Base-by-base conservation (phyloP, 2,797 vertebrate genomes). In the Thaleichthys pacificus region DNA sequence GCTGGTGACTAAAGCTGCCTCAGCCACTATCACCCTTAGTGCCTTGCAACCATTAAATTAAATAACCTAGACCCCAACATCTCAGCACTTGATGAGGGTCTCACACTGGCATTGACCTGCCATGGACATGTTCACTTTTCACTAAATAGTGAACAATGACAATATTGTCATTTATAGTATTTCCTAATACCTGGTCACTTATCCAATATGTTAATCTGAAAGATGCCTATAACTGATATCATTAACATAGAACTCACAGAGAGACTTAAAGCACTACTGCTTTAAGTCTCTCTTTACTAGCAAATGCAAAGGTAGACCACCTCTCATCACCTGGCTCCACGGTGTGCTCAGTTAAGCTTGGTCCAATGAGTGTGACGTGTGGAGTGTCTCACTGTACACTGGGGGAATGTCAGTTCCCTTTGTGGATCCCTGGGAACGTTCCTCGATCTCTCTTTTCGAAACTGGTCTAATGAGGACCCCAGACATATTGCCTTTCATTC, bases 401-500 rank as follows among this genome's bases (percentile, higher is more conserved):
- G 73, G 83, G 90, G 87, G 90, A 91, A 90, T 87, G 86, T 91
- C 87, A 88, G 86, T 89, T 91, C 88, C 85, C 87, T 87, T 91
- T 90, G 88, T 90, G 88, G 88, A 79, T 90, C 88, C 86, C 89
- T 89, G 89, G 89, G 89, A 93, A 91, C 85, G 74, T 75, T 88
- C 87, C 84, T 86, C 88, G 85, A 86, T 85, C 85, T 85, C 82
- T 84, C 88, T 89, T 88, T 86, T 91, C 82, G 82, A 87, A 90
- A 89, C 84, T 82, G 84, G 84, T 92, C 83, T 90, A 92, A 93
- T 90, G 89, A 92, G 91, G 42, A 47, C 12, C 90, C 89, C 90
- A 90, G 87, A 83, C 89, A 84, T 92, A 89, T 91, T 90, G 89
- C 86, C 87, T 92, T 93, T 92, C 89, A 91, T 92, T 84, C 88